Evolutionary conservation across 2,888 invertebrate species (phyloP).

Genomic region (Sinopyrophorus schimmeli): DNA sequence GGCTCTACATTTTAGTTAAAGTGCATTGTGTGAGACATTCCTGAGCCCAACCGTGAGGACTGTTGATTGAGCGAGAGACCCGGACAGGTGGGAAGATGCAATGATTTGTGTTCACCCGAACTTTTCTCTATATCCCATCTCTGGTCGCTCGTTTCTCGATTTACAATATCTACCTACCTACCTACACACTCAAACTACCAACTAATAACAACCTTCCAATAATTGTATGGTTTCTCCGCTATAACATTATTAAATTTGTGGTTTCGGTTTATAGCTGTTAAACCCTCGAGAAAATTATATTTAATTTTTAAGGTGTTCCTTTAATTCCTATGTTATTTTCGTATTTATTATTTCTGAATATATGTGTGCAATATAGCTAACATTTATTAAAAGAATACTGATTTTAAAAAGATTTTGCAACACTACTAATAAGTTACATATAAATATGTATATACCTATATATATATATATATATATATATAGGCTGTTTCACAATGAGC

Average conservation of each 20-base stretch:
- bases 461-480: too few species aligned
- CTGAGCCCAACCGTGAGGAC: slow-evolving; percentile 28
- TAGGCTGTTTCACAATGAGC: too few species aligned
- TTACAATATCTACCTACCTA: slow-evolving; percentile 16
- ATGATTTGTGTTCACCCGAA: slow-evolving; percentile 28
- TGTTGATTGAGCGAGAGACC: slow-evolving; percentile 38
- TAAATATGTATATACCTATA: too few species aligned
- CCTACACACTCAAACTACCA: slow-evolving; percentile 28
- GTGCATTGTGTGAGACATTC: slow-evolving; percentile 41
- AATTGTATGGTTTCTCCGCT: slow-evolving; percentile 16
- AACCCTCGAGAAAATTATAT: too few species aligned
- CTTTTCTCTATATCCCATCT: slow-evolving; percentile 22
- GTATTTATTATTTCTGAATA: too few species aligned
- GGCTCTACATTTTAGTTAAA: slow-evolving; percentile 40
- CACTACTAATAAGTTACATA: too few species aligned
- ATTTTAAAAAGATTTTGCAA: too few species aligned
- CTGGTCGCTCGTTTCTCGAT: slow-evolving; percentile 18
- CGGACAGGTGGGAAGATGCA: slow-evolving; percentile 42
- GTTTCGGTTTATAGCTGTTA: too few species aligned
- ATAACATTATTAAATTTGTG: slow-evolving; percentile 21
- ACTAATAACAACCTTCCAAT: slow-evolving; percentile 23
- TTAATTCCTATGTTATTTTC: too few species aligned
- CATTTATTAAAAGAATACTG: too few species aligned
- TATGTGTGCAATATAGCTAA: too few species aligned
- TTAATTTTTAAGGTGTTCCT: too few species aligned